Evolutionary conservation across 2,888 invertebrate genomes (phyloP).

Genomic region (Trisateles emortualis): DNA sequence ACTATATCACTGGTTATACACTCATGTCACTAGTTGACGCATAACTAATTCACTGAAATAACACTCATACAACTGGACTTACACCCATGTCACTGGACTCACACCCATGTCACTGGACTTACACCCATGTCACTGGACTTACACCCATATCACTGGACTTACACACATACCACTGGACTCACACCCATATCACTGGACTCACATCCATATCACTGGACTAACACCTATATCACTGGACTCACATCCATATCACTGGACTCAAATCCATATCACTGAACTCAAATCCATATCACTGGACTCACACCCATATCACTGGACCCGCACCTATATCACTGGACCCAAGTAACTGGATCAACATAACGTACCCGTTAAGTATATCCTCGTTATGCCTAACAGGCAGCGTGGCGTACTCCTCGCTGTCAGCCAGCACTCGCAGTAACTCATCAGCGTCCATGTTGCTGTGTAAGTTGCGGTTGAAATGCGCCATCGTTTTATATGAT

Average conservation of each 20-base stretch:
- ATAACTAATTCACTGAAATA: too few species aligned
- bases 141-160: background rate
- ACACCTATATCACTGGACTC: background rate
- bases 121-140: too few species aligned
- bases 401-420: conserved; percentile 96
- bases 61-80: too few species aligned
- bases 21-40: too few species aligned
- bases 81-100: too few species aligned
- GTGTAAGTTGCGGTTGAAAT: conserved; percentile 91
- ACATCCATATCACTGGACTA: background rate
- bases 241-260: too few species aligned
- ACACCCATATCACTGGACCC: background rate
- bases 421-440: conserved; percentile 92
- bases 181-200: background rate
- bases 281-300: background rate
- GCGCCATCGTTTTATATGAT: conserved; percentile 95
- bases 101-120: too few species aligned
- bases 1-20: too few species aligned
- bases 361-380: conserved; percentile 95
- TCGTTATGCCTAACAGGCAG: conserved; percentile 99
- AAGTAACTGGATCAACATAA: conserved; percentile 11
- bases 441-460: conserved; percentile 89
- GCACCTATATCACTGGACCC: background rate
- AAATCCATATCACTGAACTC: too few species aligned
- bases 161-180: background rate